Conservation (phyloP, 2,113 vertebrate species). For the Morone saxatilis region DNA sequence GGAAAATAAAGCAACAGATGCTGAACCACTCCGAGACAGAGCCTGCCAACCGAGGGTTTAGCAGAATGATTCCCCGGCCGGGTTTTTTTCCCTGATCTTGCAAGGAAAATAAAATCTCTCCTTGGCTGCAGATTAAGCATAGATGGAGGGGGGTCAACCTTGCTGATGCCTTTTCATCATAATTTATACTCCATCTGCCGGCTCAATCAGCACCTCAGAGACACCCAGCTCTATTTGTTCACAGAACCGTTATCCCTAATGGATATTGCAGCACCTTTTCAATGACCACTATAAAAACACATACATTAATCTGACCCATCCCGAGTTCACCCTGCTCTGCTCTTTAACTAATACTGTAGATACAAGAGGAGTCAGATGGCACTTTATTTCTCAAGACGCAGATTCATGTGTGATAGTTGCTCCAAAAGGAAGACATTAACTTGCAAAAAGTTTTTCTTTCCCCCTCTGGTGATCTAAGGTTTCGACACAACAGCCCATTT, state of each 20-base stretch:
- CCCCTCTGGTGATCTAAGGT: constrained; percentile 69
- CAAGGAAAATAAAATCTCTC: constrained; percentile 84
- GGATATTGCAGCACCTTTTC: constrained; percentile 75
- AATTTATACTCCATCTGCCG: constrained; percentile 85
- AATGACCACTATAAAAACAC: constrained; percentile 34
- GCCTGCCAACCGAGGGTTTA: constrained; percentile 81
- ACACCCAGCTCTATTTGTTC: constrained; percentile 72
- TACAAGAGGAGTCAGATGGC: constrained; percentile 63
- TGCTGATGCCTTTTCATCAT: constrained; percentile 82
- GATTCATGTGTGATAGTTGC: constrained; percentile 26
- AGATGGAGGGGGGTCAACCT: constrained; percentile 73
- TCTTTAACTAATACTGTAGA: constrained; percentile 22
- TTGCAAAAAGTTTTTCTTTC: constrained; percentile 49
- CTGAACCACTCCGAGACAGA: constrained; percentile 74
- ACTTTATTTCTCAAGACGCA: constrained; percentile 8
- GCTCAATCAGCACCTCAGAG: constrained; percentile 82
- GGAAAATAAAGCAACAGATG: constrained; percentile 84
- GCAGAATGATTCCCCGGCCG: constrained; percentile 75
- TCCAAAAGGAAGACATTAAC: constrained; percentile 62
- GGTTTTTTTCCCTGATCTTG: constrained; percentile 75
- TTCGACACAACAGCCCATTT: constrained; percentile 65
- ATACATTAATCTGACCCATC: constrained; percentile 29
- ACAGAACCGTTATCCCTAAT: constrained; percentile 64
- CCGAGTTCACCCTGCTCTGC: background rate
- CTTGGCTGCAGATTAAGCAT: constrained; percentile 84